Percentiles rank a stretch among this genome's conserved stretches.
Conservation (phyloP, 2,113 vertebrate genomes). For the Notothenia rossii region DNA sequence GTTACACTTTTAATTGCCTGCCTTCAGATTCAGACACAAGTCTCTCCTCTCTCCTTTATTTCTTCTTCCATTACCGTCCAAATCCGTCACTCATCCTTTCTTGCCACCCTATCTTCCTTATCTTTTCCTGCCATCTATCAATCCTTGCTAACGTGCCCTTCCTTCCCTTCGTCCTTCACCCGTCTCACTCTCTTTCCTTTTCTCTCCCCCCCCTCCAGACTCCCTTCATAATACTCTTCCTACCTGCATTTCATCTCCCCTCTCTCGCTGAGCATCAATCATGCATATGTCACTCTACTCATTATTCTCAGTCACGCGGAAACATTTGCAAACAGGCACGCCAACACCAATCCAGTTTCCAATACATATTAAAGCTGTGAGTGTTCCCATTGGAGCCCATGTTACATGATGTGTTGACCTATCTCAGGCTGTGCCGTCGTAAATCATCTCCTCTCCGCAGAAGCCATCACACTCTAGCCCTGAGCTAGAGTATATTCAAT, state of each 20-base stretch:
- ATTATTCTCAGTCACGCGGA: constrained; percentile 53
- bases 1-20: constrained; percentile 70
- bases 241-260: constrained; percentile 1
- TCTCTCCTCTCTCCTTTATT: not conserved
- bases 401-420: no score
- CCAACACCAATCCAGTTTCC: not conserved
- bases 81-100: constrained; percentile 24
- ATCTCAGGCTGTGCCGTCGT: no score
- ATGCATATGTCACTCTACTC: constrained; percentile 33
- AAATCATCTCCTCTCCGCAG: no score
- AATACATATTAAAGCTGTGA: not conserved
- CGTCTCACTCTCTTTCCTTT: not conserved
- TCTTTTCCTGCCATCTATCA: not conserved
- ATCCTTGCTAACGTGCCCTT: not conserved
- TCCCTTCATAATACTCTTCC: not conserved
- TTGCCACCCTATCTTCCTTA: not conserved
- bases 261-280: constrained; percentile 34
- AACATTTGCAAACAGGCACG: not conserved
- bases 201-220: not conserved
- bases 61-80: not conserved
- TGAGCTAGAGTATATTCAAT: no score
- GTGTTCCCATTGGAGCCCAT: no score
- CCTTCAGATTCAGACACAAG: constrained; percentile 35
- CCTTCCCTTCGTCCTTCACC: not conserved
- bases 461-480: no score